phyloP scores from a whole-genome alignment of 2,888 invertebrate genomes.

The Oegoconia quadripuncta region DNA sequence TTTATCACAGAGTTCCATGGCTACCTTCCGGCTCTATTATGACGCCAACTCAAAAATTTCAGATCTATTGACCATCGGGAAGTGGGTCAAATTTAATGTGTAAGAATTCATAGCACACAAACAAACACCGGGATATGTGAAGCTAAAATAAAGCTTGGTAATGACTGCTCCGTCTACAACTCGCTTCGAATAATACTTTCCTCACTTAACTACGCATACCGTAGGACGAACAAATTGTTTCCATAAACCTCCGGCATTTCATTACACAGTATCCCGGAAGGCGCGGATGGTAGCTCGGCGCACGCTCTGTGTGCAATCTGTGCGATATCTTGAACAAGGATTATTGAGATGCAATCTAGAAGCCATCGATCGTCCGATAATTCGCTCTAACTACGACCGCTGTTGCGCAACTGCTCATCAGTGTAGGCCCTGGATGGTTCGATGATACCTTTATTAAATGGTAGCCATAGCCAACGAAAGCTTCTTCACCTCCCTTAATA shows the following conservation, averaged over 20 bases:
- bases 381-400: constrained; percentile 67
- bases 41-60: too few species aligned
- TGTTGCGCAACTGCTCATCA: constrained; percentile 69
- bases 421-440: constrained; percentile 54
- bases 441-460: constrained; percentile 74
- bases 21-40: too few species aligned
- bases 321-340: constrained; percentile 60
- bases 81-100: too few species aligned
- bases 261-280: constrained; percentile 56
- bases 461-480: constrained; percentile 55
- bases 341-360: constrained; percentile 77
- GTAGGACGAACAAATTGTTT: constrained; percentile 9
- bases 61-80: too few species aligned
- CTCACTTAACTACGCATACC: too few species aligned
- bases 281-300: constrained; percentile 51
- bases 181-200: too few species aligned
- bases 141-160: too few species aligned
- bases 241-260: constrained; percentile 28
- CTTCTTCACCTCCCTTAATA: constrained; percentile 17
- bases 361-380: constrained; percentile 71
- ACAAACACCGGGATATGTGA: too few species aligned
- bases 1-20: too few species aligned
- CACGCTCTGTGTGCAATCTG: constrained; percentile 55
- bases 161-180: too few species aligned
- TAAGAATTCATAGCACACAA: too few species aligned